phyloP scores from a whole-genome alignment of 2,113 vertebrate genomes.

The Sylvietta virens region DNA sequence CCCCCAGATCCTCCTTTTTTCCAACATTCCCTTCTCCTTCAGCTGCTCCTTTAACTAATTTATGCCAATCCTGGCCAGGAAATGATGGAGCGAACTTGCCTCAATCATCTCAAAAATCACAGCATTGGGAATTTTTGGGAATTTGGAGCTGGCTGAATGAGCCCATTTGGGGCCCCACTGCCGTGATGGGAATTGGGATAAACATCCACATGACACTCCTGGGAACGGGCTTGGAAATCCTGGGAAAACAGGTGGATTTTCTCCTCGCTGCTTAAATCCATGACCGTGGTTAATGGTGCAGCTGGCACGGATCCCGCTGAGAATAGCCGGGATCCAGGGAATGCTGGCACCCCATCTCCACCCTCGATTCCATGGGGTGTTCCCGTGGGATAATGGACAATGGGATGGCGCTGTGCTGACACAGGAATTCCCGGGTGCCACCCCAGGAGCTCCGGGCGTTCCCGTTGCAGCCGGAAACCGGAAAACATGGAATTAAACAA shows the following conservation, averaged over 20 bases:
- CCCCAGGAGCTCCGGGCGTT: not conserved
- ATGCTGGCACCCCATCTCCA: not conserved
- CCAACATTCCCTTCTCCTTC: not conserved
- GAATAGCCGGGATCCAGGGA: not conserved
- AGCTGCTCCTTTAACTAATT: not conserved
- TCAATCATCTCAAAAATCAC: not conserved
- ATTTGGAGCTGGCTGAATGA: not conserved
- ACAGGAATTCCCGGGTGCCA: not conserved
- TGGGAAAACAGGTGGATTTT: constrained; percentile 44
- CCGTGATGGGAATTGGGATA: not conserved
- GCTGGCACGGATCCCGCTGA: not conserved
- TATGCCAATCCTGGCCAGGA: not conserved
- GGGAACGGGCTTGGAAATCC: not conserved
- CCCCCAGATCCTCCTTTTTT: not conserved
- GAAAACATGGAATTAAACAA: constrained; percentile 10
- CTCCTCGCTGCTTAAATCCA: not conserved
- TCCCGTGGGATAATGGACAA: not conserved
- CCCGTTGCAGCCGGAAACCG: not conserved
- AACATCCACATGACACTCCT: not conserved
- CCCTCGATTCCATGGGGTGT: not conserved
- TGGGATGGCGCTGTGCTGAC: rapidly evolving
- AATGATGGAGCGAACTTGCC: not conserved
- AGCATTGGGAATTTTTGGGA: not conserved
- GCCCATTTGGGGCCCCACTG: not conserved
- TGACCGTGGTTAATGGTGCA: not conserved